Conservation (phyloP, 2,797 vertebrate genomes). For the Etheostoma perlongum region DNA sequence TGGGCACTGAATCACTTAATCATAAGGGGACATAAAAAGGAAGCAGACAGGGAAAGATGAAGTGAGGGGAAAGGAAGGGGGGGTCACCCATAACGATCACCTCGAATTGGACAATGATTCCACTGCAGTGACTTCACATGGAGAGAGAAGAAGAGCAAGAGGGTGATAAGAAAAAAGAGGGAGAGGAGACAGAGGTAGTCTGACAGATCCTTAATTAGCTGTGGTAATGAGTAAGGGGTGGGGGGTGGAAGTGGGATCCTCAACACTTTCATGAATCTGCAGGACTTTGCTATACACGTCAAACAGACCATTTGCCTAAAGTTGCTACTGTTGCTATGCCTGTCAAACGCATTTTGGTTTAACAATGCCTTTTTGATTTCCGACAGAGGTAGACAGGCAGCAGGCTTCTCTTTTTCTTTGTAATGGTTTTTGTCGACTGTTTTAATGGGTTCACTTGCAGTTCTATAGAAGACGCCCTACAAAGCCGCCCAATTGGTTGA, state of each 20-base stretch:
- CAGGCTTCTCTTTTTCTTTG: too few relatives aligned
- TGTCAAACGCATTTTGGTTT: neutral
- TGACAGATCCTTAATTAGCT: constrained; percentile 71
- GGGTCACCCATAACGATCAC: constrained; percentile 60
- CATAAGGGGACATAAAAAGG: constrained; percentile 57
- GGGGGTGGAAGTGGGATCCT: neutral
- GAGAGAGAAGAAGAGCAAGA: constrained; percentile 18
- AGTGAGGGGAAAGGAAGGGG: neutral
- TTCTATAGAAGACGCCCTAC: too few relatives aligned
- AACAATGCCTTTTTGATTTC: neutral
- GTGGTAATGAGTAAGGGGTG: constrained; percentile 35
- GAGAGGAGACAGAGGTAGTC: constrained; percentile 18
- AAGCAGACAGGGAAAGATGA: constrained; percentile 45
- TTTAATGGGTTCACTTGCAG: too few relatives aligned
- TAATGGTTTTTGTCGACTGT: neutral
- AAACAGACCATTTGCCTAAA: neutral
- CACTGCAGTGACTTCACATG: constrained; percentile 42
- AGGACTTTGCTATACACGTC: constrained; percentile 3
- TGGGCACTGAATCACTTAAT: constrained; percentile 68
- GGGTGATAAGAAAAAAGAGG: constrained; percentile 14
- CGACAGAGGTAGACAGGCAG: neutral
- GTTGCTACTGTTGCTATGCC: neutral
- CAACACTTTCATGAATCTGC: constrained; percentile 17
- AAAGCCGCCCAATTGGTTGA: too few relatives aligned
- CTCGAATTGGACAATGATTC: constrained; percentile 58